Percentiles rank a stretch among this genome's conserved stretches.
Conservation (phyloP, 1,140 invertebrate species). For the Kradibia gibbosae region DNA sequence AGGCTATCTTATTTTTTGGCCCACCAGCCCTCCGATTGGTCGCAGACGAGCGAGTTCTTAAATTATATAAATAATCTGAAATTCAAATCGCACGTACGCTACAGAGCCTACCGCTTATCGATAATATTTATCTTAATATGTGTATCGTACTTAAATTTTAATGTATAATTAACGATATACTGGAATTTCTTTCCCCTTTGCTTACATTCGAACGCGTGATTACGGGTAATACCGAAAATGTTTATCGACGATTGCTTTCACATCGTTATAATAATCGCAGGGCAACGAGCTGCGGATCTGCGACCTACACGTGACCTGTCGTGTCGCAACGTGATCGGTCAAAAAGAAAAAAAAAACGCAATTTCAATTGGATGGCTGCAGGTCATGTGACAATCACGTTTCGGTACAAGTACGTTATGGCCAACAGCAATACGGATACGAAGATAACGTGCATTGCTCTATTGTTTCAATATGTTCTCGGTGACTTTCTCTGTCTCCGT, state of each 20-base stretch:
- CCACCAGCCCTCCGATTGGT: too few relatives aligned
- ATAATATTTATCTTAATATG: not conserved
- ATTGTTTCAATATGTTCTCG: too few relatives aligned
- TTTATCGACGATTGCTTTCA: not conserved
- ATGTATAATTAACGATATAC: not conserved
- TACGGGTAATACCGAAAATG: not conserved
- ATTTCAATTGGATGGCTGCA: conserved; percentile 24
- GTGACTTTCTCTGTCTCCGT: too few relatives aligned
- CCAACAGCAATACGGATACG: conserved; percentile 11
- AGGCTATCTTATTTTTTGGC: not conserved
- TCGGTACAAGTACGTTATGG: conserved; percentile 15
- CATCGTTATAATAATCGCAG: not conserved
- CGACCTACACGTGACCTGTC: conserved; percentile 31
- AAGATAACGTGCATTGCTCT: not conserved
- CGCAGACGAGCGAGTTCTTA: not conserved
- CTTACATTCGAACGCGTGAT: too few relatives aligned
- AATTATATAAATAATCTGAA: conserved; percentile 41
- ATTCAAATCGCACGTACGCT: conserved; percentile 21
- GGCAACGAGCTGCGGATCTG: not conserved
- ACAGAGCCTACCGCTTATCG: not conserved
- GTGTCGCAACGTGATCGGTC: conserved; percentile 40
- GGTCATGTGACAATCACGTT: conserved; percentile 28
- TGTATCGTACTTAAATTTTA: too few relatives aligned
- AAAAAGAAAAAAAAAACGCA: conserved; percentile 35
- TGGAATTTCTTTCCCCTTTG: not conserved